phyloP scores from a whole-genome alignment of 2,113 vertebrate genomes.

The Cryptotis parvus region DNA sequence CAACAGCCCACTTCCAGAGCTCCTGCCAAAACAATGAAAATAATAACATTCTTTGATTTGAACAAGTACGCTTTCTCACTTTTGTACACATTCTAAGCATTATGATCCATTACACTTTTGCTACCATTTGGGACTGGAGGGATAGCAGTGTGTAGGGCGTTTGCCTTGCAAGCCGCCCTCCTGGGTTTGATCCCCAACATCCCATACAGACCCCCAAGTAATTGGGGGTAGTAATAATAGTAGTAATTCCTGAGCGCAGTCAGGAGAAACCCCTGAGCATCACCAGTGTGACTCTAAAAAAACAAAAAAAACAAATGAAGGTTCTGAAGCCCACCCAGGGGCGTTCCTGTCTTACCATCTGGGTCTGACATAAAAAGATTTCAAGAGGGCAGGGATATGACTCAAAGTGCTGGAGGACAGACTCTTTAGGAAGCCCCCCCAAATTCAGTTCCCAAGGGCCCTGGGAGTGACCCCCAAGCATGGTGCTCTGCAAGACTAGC shows the following conservation, averaged over 20 bases:
- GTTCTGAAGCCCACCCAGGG: neutral
- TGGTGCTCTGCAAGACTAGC: too few species aligned
- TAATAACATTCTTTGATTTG: neutral
- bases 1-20: neutral
- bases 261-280: too few species aligned
- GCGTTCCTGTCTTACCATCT: neutral
- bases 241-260: too few species aligned
- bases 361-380: neutral
- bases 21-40: neutral
- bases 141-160: too few species aligned
- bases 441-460: too few species aligned
- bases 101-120: constrained; percentile 32
- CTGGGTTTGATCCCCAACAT: too few species aligned
- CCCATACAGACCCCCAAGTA: too few species aligned
- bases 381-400: neutral
- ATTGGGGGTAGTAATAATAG: too few species aligned
- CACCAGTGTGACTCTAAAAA: too few species aligned
- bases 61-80: neutral
- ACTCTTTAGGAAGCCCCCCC: too few species aligned
- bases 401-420: neutral
- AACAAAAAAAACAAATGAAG: too few species aligned
- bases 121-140: neutral
- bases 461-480: too few species aligned
- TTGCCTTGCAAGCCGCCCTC: neutral
- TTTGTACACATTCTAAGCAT: neutral